phyloP scores from a whole-genome alignment of 2,888 invertebrate species.

The Smittia sp. region DNA sequence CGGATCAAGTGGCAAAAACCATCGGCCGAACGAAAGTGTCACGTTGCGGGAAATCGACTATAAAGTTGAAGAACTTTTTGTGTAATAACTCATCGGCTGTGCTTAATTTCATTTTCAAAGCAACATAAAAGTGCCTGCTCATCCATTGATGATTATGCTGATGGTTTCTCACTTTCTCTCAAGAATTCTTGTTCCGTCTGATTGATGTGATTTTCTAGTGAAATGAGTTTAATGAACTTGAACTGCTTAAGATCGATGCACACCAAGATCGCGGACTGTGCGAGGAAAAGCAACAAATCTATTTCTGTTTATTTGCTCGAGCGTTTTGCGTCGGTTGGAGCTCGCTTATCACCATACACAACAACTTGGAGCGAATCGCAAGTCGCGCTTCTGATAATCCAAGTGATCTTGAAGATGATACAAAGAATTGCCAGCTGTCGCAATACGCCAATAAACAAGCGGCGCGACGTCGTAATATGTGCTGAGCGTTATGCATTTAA shows the following conservation, averaged over 20 bases:
- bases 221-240: slow-evolving; percentile 25
- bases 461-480: no score
- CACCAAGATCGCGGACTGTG: no score
- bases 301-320: no score
- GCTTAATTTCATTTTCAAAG: slow-evolving; percentile 37
- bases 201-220: slow-evolving; percentile 9
- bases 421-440: no score
- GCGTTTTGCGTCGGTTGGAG: no score
- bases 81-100: not conserved
- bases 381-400: no score
- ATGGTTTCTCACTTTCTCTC: slow-evolving; percentile 39
- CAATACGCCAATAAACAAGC: no score
- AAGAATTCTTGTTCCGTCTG: slow-evolving; percentile 30
- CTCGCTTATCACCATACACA: no score
- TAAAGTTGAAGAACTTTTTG: no score
- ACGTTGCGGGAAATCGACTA: not conserved
- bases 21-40: not conserved
- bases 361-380: no score
- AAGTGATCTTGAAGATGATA: no score
- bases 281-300: no score
- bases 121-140: slow-evolving; percentile 24
- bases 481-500: not conserved
- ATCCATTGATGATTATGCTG: slow-evolving; percentile 29
- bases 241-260: not conserved
- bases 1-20: not conserved